Conservation (phyloP, 2,888 invertebrate species). For the Alitta virens region DNA sequence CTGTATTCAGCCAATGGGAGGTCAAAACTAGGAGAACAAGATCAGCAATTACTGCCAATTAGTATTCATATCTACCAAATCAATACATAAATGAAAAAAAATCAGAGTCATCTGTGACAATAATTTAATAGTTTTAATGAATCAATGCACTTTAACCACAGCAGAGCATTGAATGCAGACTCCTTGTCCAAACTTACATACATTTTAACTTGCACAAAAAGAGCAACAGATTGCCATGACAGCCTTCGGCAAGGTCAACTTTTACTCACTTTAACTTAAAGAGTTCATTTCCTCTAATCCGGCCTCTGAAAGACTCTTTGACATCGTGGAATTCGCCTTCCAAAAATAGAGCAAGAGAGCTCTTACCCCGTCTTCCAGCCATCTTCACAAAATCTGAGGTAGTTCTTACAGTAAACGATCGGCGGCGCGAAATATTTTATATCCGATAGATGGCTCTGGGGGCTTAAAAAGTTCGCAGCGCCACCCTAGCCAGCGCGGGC, state of each 20-base stretch:
- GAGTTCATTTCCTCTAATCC: slow-evolving; percentile 8
- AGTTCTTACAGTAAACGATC: too few relatives aligned
- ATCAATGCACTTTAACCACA: background rate
- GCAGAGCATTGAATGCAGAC: background rate
- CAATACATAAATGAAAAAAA: background rate
- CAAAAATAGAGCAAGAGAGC: slow-evolving; percentile 5
- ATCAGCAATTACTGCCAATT: too few relatives aligned
- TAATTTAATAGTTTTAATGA: background rate
- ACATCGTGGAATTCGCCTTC: slow-evolving; percentile 5
- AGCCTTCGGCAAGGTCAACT: background rate
- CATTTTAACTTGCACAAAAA: too few relatives aligned
- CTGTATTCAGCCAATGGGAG: slow-evolving; percentile 4
- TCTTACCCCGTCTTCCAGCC: background rate
- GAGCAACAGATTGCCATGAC: too few relatives aligned
- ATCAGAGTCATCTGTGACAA: background rate
- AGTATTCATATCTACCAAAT: slow-evolving; percentile 3
- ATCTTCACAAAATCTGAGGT: too few relatives aligned
- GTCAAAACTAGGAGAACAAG: too few relatives aligned
- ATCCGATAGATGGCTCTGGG: too few relatives aligned
- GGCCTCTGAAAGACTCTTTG: background rate
- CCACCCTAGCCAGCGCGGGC: too few relatives aligned
- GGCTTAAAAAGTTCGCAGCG: too few relatives aligned
- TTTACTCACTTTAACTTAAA: slow-evolving; percentile 14
- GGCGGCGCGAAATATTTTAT: too few relatives aligned
- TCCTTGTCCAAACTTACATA: background rate